These are phyloP conservation scores for Bubo bubo DNA, from an alignment of 2,113 vertebrate genomes.

Conservation along the genomic window DNA sequence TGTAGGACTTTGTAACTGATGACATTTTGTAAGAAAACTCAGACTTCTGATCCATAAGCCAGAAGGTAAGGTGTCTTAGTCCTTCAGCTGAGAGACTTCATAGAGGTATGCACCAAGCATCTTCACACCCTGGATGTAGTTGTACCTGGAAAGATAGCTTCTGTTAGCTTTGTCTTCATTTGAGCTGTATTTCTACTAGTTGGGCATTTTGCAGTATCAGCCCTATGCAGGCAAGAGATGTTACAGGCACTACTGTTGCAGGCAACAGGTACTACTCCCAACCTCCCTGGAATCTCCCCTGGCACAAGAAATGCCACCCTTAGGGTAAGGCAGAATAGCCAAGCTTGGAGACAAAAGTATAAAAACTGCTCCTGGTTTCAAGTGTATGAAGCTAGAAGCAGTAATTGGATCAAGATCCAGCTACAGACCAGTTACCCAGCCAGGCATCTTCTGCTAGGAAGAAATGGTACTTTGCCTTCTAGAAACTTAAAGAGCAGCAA, in stretches of 20 bases:
- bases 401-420: background rate
- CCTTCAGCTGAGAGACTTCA: conserved; percentile 87
- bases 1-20: background rate
- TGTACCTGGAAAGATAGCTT: conserved; percentile 75
- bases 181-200: background rate
- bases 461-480: background rate
- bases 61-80: conserved; percentile 7
- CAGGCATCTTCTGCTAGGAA: background rate
- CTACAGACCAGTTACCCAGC: background rate
- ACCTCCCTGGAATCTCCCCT: background rate
- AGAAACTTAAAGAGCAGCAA: background rate
- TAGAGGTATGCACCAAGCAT: conserved; percentile 92
- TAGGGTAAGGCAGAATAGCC: background rate
- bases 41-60: background rate
- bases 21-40: background rate
- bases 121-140: conserved; percentile 94
- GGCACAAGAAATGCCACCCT: background rate
- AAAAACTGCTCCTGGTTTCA: background rate
- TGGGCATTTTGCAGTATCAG: background rate
- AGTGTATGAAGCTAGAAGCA: background rate
- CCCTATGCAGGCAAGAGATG: background rate
- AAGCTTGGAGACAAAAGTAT: background rate
- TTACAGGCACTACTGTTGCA: background rate
- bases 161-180: background rate
- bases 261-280: background rate